These are phyloP conservation scores for Tromatobia lineatoria DNA, from an alignment of 2,888 invertebrate genomes.

Conservation along the genomic window DNA sequence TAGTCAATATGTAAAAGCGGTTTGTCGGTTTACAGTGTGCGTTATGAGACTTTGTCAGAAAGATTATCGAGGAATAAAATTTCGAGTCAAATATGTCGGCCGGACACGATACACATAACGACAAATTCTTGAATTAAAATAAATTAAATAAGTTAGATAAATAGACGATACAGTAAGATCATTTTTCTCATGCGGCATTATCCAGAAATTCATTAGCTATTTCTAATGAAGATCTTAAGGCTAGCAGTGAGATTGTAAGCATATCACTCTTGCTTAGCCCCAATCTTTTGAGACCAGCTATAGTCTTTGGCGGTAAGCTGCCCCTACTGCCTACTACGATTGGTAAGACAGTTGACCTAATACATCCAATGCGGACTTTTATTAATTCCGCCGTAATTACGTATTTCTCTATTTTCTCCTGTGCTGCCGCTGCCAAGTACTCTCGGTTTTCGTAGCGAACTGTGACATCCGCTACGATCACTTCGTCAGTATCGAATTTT, in stretches of 20 bases:
- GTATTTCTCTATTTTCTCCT: conserved; percentile 75
- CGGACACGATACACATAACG: no score
- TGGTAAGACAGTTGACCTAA: conserved; percentile 73
- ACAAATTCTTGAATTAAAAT: not conserved
- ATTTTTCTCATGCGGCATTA: conserved; percentile 51
- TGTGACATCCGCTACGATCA: conserved; percentile 74
- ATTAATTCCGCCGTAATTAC: conserved; percentile 33
- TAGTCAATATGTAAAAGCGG: no score
- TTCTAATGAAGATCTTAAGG: conserved; percentile 75
- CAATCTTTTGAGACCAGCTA: conserved; percentile 67
- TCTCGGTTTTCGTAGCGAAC: conserved; percentile 71
- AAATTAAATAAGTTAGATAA: not conserved
- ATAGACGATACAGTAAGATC: not conserved
- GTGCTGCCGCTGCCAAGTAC: conserved; percentile 69
- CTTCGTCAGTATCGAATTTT: conserved; percentile 68
- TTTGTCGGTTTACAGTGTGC: no score
- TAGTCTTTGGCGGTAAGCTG: conserved; percentile 76
- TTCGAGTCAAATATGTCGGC: no score
- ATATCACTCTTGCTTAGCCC: conserved; percentile 69
- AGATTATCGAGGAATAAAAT: no score
- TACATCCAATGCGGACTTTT: conserved; percentile 19
- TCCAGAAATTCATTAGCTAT: conserved; percentile 77
- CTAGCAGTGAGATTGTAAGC: conserved; percentile 75
- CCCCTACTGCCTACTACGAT: conserved; percentile 80
- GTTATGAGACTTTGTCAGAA: no score